A percentile compares a stretch with the other conserved stretches of the same genome.
Conservation (phyloP, 2,797 vertebrate genomes). For the Hybognathus amarus region DNA sequence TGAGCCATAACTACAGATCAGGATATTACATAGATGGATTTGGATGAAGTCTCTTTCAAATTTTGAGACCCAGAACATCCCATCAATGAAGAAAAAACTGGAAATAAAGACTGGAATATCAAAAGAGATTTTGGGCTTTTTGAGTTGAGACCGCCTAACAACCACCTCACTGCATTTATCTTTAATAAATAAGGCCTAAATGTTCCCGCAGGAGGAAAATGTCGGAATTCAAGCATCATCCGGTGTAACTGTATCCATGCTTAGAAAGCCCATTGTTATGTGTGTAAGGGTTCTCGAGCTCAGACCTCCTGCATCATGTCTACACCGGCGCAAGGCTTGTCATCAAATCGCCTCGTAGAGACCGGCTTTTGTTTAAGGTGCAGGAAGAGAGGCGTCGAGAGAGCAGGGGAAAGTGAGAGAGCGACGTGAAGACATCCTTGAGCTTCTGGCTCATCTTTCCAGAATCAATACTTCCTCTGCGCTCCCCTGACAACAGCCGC, state of each 20-base stretch:
- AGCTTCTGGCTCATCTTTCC: conserved; percentile 65
- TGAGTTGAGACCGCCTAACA: neutral
- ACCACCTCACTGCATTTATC: neutral
- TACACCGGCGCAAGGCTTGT: conserved; percentile 32
- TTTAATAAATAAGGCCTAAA: neutral
- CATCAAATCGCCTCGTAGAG: conserved; percentile 34
- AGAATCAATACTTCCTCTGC: conserved; percentile 69
- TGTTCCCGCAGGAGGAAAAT: neutral
- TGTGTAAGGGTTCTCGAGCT: neutral
- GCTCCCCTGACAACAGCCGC: conserved; percentile 59
- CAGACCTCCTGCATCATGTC: conserved; percentile 39
- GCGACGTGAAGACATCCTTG: conserved; percentile 64
- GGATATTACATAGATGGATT: neutral
- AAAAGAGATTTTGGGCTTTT: neutral
- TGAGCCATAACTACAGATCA: neutral
- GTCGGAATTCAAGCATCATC: conserved; percentile 11
- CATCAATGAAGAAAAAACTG: too few relatives aligned
- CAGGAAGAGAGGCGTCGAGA: conserved; percentile 43
- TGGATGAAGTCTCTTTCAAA: neutral
- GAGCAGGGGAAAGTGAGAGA: conserved; percentile 33
- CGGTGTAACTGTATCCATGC: conserved; percentile 1
- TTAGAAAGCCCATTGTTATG: conserved; percentile 16
- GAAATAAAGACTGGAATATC: neutral
- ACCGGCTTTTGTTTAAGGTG: conserved; percentile 46
- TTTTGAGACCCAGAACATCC: neutral